Percentiles rank a stretch among this genome's conserved stretches.
Conservation (phyloP, 2,888 invertebrate genomes). For the Loripinus fragilis region DNA sequence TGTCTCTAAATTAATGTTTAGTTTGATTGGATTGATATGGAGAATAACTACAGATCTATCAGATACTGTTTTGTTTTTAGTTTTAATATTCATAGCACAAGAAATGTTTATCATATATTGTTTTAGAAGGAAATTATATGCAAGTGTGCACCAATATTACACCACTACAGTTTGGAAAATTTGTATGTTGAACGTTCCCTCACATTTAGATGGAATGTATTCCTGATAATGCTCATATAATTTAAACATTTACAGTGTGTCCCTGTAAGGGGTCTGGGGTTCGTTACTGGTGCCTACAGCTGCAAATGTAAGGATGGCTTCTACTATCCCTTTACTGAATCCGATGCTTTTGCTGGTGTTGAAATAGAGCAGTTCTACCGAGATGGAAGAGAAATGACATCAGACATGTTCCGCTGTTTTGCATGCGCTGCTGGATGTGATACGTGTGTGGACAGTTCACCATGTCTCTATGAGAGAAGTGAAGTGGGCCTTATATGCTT, state of each 20-base stretch:
- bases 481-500: constrained; percentile 49
- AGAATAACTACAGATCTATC: too few relatives aligned
- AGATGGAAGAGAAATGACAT: constrained; percentile 29
- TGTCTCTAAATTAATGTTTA: too few relatives aligned
- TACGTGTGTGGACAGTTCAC: constrained; percentile 71
- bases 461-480: constrained; percentile 70
- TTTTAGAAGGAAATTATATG: too few relatives aligned
- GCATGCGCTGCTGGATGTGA: constrained; percentile 74
- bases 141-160: too few relatives aligned
- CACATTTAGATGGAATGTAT: too few relatives aligned
- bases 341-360: constrained; percentile 65
- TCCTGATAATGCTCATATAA: too few relatives aligned
- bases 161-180: too few relatives aligned
- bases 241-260: constrained; percentile 73
- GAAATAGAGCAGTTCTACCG: constrained; percentile 61
- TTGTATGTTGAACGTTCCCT: too few relatives aligned
- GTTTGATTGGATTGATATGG: too few relatives aligned
- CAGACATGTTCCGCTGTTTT: constrained; percentile 62
- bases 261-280: constrained; percentile 67
- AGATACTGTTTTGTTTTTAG: too few relatives aligned
- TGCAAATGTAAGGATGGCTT: constrained; percentile 73
- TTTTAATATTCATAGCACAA: too few relatives aligned
- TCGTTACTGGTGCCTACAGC: constrained; percentile 73
- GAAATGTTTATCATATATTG: too few relatives aligned
- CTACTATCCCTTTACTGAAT: constrained; percentile 74